Evolutionary conservation across 2,797 vertebrate genomes (phyloP).

Genomic region (Melanotaenia parkinsoni): DNA sequence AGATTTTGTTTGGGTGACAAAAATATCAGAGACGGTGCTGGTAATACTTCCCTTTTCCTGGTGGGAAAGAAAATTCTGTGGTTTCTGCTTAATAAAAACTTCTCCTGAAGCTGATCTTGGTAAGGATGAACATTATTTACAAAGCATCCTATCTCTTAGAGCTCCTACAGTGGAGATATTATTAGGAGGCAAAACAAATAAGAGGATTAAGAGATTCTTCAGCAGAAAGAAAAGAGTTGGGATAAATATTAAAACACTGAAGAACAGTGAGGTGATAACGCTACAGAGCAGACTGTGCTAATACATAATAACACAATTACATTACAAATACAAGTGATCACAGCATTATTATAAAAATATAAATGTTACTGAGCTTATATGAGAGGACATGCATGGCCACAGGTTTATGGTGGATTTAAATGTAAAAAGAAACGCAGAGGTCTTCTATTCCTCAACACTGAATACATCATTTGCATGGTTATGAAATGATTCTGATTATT

Average conservation of each 20-base stretch:
- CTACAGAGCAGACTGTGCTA: no score
- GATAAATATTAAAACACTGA: not conserved
- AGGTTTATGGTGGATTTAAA: no score
- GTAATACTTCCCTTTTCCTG: not conserved
- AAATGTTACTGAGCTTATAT: no score
- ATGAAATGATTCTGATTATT: no score
- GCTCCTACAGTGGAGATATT: not conserved
- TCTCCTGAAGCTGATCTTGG: not conserved
- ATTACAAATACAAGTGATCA: no score
- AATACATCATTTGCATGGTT: no score
- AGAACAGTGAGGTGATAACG: not conserved
- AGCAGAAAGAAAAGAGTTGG: not conserved
- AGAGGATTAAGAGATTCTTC: not conserved
- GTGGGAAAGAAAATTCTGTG: not conserved
- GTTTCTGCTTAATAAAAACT: not conserved
- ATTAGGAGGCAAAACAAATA: not conserved
- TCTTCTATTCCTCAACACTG: no score
- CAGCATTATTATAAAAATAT: no score
- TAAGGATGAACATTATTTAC: not conserved
- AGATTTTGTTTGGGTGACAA: not conserved
- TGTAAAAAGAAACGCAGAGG: no score
- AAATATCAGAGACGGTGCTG: not conserved
- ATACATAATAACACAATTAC: no score
- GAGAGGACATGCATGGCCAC: no score
- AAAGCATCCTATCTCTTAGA: not conserved